Conservation (phyloP, 2,113 vertebrate species). For the Struthio camelus region DNA sequence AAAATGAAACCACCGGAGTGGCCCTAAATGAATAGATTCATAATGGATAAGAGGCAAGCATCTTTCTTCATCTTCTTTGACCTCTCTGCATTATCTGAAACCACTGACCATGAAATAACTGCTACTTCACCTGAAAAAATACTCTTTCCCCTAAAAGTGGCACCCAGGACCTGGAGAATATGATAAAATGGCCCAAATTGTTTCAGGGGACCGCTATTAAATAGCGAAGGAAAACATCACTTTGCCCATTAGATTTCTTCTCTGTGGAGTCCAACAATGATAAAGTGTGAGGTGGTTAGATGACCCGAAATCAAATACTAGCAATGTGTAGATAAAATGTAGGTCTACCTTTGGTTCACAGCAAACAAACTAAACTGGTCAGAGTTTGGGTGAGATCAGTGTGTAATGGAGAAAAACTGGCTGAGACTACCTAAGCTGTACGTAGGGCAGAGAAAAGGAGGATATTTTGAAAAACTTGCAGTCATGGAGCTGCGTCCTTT, state of each 20-base stretch:
- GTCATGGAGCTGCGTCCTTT: neutral
- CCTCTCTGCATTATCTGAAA: constrained; percentile 6
- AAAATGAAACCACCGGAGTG: constrained; percentile 20
- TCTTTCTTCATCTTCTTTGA: neutral
- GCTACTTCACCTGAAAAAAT: neutral
- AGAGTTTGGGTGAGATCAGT: neutral
- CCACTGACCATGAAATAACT: neutral
- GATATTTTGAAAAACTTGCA: neutral
- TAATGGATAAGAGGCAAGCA: constrained; percentile 14
- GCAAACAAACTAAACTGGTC: neutral
- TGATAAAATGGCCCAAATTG: neutral
- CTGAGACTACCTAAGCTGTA: neutral
- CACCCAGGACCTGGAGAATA: fast-evolving
- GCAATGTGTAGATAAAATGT: neutral
- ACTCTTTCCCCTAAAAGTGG: neutral
- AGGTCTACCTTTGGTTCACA: neutral
- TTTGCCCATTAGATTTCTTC: neutral
- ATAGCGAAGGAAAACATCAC: neutral
- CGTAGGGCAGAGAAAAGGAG: neutral
- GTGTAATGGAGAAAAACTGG: neutral
- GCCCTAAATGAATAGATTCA: constrained; percentile 2
- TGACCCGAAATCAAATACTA: neutral
- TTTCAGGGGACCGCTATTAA: neutral
- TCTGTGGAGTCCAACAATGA: neutral
- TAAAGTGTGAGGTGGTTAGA: neutral